A percentile compares a stretch with the other conserved stretches of the same genome.
phyloP scores from a whole-genome alignment of 2,888 invertebrate genomes.

The Cephalotes varians region DNA sequence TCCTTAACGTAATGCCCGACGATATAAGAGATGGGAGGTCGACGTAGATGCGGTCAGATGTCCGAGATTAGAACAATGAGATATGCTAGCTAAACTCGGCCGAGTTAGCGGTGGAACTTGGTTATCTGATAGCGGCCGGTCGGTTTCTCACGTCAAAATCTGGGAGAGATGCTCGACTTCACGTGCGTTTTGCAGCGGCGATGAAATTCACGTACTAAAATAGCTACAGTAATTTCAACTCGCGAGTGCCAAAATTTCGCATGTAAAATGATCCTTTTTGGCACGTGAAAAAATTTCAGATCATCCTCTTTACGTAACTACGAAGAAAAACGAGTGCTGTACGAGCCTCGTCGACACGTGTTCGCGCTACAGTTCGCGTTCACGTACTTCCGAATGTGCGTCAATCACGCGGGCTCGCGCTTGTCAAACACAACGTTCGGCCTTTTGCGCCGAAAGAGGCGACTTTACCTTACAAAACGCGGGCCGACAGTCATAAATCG shows the following conservation, averaged over 20 bases:
- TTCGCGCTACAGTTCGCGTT: neutral
- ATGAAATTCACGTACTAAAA: slow-evolving; percentile 37
- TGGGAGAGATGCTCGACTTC: slow-evolving; percentile 8
- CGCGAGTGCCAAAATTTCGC: neutral
- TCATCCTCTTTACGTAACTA: neutral
- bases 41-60: slow-evolving; percentile 56
- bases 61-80: slow-evolving; percentile 70
- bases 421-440: slow-evolving; percentile 21
- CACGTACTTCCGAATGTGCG: neutral
- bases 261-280: neutral
- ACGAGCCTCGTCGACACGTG: neutral
- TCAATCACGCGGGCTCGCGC: slow-evolving; percentile 15
- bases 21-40: slow-evolving; percentile 29
- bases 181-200: neutral
- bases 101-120: slow-evolving; percentile 23
- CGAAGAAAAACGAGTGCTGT: neutral
- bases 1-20: slow-evolving; percentile 68
- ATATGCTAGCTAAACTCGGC: slow-evolving; percentile 41
- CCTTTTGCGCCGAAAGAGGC: slow-evolving; percentile 17
- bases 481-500: slow-evolving; percentile 57
- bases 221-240: neutral
- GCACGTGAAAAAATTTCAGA: neutral
- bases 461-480: slow-evolving; percentile 41
- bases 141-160: slow-evolving; percentile 51
- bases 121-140: slow-evolving; percentile 44